Evolutionary conservation across 2,797 vertebrate genomes (phyloP).

Genomic region (Pseudocheirus occidentalis): DNA sequence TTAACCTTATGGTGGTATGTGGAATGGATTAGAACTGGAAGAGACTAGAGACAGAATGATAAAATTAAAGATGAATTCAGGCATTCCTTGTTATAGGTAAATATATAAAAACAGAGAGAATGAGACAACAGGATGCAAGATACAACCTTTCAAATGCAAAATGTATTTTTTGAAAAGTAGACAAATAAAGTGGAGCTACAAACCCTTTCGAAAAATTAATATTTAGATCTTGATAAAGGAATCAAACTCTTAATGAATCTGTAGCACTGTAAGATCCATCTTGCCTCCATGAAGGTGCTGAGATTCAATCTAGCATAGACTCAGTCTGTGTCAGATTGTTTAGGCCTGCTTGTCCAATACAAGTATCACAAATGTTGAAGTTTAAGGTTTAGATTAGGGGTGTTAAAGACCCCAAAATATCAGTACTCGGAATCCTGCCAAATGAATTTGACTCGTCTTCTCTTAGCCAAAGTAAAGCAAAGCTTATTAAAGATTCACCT

Average conservation of each 20-base stretch:
- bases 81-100: slow-evolving; percentile 16
- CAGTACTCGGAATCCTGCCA: too few species aligned
- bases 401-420: too few species aligned
- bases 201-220: slow-evolving; percentile 70
- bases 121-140: slow-evolving; percentile 57
- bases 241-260: slow-evolving; percentile 60
- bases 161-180: slow-evolving; percentile 43
- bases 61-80: slow-evolving; percentile 46
- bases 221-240: slow-evolving; percentile 59
- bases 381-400: too few species aligned
- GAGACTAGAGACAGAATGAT: not conserved
- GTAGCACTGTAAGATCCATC: slow-evolving; percentile 17
- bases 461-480: too few species aligned
- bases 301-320: too few species aligned
- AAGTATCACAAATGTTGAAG: too few species aligned
- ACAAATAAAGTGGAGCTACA: slow-evolving; percentile 1
- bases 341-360: too few species aligned
- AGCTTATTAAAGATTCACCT: too few species aligned
- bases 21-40: not conserved
- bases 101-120: slow-evolving; percentile 59
- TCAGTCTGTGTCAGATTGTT: too few species aligned
- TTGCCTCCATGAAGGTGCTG: too few species aligned
- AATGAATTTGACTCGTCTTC: too few species aligned
- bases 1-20: slow-evolving; percentile 45
- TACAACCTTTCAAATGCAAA: slow-evolving; percentile 71